phyloP scores from a whole-genome alignment of 1,140 invertebrate genomes.

The Elymnias hypermnestra region DNA sequence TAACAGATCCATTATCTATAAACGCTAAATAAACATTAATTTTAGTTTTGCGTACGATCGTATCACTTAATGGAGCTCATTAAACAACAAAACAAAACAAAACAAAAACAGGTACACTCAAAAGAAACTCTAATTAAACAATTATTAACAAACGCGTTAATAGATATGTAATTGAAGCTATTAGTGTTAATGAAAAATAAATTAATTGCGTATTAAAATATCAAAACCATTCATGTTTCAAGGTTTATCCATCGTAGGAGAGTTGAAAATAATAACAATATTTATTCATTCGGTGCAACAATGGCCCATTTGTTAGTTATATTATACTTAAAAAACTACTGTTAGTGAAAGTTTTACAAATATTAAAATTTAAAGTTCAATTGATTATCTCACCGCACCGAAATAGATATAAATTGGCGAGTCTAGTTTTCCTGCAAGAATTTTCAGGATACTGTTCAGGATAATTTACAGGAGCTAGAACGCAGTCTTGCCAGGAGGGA shows the following conservation, averaged over 20 bases:
- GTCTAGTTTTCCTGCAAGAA: too few species aligned
- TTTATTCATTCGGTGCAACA: too few species aligned
- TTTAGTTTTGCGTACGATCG: neutral
- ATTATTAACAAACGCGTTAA: conserved; percentile 9
- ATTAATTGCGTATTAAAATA: conserved; percentile 19
- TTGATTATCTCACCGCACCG: too few species aligned
- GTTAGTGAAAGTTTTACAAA: too few species aligned
- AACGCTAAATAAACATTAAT: neutral
- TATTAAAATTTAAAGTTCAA: too few species aligned
- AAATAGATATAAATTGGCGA: too few species aligned
- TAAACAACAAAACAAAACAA: too few species aligned
- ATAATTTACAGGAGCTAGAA: too few species aligned
- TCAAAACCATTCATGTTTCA: conserved; percentile 20
- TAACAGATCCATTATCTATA: neutral
- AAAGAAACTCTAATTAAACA: conserved; percentile 11
- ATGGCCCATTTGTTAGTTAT: too few species aligned
- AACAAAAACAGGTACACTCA: conserved; percentile 4
- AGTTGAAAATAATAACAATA: too few species aligned
- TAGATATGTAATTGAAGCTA: conserved; percentile 26
- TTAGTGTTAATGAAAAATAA: conserved; percentile 22
- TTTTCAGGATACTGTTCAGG: too few species aligned
- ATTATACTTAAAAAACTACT: neutral
- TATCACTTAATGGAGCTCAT: conserved; percentile 2
- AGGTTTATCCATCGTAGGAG: conserved; percentile 19
- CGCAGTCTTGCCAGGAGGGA: too few species aligned